Conservation (phyloP, 2,797 vertebrate genomes). For the Galagoides demidoff region DNA sequence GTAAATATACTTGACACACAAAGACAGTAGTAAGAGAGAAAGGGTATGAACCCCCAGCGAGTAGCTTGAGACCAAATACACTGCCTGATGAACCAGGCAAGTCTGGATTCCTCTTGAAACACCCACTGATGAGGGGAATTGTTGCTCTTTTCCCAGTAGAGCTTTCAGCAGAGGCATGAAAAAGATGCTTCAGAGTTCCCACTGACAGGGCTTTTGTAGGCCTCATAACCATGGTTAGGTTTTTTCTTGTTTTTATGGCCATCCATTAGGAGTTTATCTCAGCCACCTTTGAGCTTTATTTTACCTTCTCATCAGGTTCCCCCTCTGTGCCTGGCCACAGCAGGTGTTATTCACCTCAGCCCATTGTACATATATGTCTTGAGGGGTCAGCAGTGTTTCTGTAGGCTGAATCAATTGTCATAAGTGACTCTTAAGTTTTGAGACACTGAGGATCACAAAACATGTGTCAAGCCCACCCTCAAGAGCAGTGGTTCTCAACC, state of each 20-base stretch:
- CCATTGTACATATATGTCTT: not conserved
- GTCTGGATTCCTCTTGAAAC: not conserved
- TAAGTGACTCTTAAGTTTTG: not conserved
- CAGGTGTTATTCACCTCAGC: not conserved
- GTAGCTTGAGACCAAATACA: not conserved
- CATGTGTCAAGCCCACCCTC: not conserved
- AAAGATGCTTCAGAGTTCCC: not conserved
- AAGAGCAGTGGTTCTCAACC: not conserved
- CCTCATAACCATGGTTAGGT: not conserved
- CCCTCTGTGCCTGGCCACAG: not conserved
- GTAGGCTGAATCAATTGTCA: not conserved
- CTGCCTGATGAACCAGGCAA: not conserved
- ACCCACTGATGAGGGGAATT: not conserved
- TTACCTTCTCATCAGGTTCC: not conserved
- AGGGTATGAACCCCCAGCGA: not conserved
- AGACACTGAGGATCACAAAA: not conserved
- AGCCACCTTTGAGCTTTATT: not conserved
- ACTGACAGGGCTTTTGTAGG: not conserved
- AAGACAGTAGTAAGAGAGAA: not conserved
- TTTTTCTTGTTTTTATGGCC: not conserved
- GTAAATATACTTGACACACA: not conserved
- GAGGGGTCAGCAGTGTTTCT: not conserved
- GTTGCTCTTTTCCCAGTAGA: not conserved
- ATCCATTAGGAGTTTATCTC: not conserved
- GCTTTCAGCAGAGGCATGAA: not conserved